Conservation (phyloP, 2,888 invertebrate genomes). For the Alentia gelatinosa region DNA sequence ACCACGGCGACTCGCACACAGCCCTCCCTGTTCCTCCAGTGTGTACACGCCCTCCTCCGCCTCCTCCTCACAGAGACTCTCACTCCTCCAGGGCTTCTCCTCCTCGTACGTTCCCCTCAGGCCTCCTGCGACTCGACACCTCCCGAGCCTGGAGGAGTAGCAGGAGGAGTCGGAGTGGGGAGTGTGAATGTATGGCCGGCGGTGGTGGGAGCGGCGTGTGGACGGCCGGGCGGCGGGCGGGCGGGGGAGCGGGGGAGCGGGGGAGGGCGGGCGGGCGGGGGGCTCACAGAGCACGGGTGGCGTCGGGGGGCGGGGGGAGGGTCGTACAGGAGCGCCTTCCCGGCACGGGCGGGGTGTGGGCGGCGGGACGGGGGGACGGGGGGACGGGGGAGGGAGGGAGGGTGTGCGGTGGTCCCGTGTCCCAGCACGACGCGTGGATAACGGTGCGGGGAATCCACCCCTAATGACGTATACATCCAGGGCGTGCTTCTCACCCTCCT, state of each 20-base stretch:
- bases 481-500: neutral
- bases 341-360: neutral
- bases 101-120: neutral
- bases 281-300: no score
- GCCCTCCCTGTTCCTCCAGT: neutral
- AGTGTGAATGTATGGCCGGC: neutral
- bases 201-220: neutral
- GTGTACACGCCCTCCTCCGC: neutral
- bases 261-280: neutral
- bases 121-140: neutral
- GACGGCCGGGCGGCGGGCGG: neutral
- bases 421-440: neutral
- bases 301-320: neutral
- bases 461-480: conserved; percentile 1
- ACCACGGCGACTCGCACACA: no score
- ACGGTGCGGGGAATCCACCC: neutral
- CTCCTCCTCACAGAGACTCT: neutral
- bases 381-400: neutral
- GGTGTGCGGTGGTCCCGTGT: no score
- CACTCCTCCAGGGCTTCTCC: neutral
- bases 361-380: neutral
- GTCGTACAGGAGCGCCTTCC: neutral
- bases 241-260: neutral
- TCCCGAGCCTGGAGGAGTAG: neutral
- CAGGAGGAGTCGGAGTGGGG: no score